Evolutionary conservation across 2,113 vertebrate genomes (phyloP).

Genomic region (Cervus canadensis): DNA sequence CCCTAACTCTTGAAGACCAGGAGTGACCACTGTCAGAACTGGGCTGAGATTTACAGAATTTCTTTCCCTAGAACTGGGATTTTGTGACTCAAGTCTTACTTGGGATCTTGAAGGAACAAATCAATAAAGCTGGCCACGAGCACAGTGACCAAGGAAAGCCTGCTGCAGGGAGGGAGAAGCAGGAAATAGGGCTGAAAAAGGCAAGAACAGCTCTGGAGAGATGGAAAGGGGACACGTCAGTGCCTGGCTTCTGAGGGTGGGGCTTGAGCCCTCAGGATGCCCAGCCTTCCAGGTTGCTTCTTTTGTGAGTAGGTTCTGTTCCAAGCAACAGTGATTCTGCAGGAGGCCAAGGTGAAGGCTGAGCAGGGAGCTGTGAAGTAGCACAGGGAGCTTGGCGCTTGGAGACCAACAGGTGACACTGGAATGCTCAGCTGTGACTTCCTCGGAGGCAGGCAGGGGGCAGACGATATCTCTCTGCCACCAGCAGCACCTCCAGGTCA

Average conservation of each 20-base stretch:
- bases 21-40: neutral
- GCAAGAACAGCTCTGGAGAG: neutral
- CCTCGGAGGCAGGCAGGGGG: neutral
- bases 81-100: neutral
- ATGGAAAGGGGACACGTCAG: neutral
- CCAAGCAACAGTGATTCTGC: neutral
- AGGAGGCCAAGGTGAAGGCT: neutral
- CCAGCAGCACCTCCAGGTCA: neutral
- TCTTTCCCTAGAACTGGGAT: neutral
- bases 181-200: neutral
- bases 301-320: neutral
- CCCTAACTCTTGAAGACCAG: neutral
- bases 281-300: neutral
- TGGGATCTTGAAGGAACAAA: neutral
- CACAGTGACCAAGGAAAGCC: neutral
- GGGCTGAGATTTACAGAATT: neutral
- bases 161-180: neutral
- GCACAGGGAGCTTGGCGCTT: accelerated
- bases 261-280: neutral
- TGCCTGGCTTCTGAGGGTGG: neutral
- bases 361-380: neutral
- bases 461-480: accelerated
- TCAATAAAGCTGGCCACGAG: neutral
- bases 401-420: neutral
- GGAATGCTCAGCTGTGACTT: neutral